Base-by-base conservation (phyloP, 2,113 vertebrate genomes). In the Mustela nigripes region DNA sequence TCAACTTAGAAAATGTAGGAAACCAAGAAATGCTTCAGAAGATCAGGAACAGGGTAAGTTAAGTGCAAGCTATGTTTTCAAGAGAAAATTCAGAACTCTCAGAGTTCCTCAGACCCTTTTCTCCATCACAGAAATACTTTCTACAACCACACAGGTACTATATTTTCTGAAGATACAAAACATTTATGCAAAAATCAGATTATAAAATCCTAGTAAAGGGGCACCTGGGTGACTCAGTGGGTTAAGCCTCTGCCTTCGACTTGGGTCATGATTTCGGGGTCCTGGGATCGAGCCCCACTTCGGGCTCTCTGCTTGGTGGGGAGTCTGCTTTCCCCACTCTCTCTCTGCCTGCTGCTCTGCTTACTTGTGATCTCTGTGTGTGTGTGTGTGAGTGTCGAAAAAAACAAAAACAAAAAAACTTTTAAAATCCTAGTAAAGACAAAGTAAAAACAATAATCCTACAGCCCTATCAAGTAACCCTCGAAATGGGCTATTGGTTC, bases 11-110 rank as follows among this genome's bases (percentile, higher is more conserved):
- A 93, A 93, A 78, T n/a, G 94, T 97, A 67, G 98, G 96, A 83
- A 96, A 98, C 11, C 97, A 98, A 76, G 98, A 98, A 90, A 97
- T 98, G 98, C 87, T 98, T 91, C 96, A 98, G 88, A 63, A 98
- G 56, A 98, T 99, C 94, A 98, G 97, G 91, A 88, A 98, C 28
- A 98, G 95, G 98, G 98, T 99, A 98, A 98, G 33, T 78, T 99
- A 98, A 98, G 33, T 78, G 42, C 36, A 95, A 95, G 31, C 19
- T 63, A 7, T 89, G 15, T 93, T 96, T 91, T 91, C 33, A 94
- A 65, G 33, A 58, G 42, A 86, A 96, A 92, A 84, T 71, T 42
- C 63, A 91, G 85, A 28, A 24, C 31, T 93, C 39, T 78, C 36
- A 87, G 80, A 80, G 73, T 88, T 92, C 48, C 58, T 92, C 16